A percentile compares a stretch with the other conserved stretches of the same genome.
Evolutionary conservation across 2,113 vertebrate species (phyloP).

Genomic region (Triplophysa rosa): DNA sequence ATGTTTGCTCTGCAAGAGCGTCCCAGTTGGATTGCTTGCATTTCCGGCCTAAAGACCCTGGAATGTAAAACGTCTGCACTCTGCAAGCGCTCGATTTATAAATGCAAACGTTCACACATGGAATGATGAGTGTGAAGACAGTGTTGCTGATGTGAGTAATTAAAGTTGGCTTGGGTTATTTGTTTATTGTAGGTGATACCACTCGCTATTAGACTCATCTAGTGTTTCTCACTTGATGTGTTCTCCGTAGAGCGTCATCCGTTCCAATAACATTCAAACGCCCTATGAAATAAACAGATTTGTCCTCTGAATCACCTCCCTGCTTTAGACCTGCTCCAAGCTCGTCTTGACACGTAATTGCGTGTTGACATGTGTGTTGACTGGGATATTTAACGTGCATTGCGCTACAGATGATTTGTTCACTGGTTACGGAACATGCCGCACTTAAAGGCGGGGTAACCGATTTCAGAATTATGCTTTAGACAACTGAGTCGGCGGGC

Average conservation of each 20-base stretch:
- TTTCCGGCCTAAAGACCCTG: background rate
- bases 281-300: constrained; percentile 35
- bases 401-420: background rate
- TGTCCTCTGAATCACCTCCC: constrained; percentile 22
- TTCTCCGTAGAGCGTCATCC: constrained; percentile 19
- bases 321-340: constrained; percentile 1
- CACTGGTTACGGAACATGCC: background rate
- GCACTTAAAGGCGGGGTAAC: too few relatives aligned
- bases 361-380: background rate
- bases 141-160: constrained; percentile 33
- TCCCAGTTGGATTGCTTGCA: constrained; percentile 4
- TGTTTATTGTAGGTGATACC: constrained; percentile 16
- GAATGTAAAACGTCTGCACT: background rate
- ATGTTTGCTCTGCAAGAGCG: constrained; percentile 7
- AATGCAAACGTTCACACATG: background rate
- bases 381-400: background rate
- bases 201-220: background rate
- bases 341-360: background rate
- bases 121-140: background rate
- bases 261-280: constrained; percentile 27
- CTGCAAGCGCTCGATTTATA: background rate
- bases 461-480: too few relatives aligned
- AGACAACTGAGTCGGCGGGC: too few relatives aligned
- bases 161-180: constrained; percentile 6
- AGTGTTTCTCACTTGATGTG: constrained; percentile 27